A percentile compares a stretch with the other conserved stretches of the same genome.
Conservation (phyloP, 1,140 invertebrate species). For the Geopemphigus sp. region DNA sequence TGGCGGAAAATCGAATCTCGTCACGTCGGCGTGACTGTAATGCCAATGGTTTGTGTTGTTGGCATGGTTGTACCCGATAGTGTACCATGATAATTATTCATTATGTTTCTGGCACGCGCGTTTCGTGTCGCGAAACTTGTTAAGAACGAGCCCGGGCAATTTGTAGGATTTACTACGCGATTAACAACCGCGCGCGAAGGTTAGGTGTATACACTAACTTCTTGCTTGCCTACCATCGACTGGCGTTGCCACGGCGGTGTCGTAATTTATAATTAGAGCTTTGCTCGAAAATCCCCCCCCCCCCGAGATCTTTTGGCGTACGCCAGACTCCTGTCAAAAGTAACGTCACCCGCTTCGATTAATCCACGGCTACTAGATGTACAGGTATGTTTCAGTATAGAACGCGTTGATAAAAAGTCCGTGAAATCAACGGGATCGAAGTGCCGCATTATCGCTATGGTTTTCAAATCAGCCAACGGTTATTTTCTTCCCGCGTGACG, state of each 20-base stretch:
- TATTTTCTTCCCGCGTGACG: no score
- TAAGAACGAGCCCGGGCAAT: not conserved
- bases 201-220: not conserved
- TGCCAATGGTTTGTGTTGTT: no score
- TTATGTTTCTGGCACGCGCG: not conserved
- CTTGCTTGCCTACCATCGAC: no score
- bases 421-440: no score
- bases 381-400: no score
- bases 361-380: not conserved
- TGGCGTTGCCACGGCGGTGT: no score
- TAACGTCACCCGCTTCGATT: slow-evolving; percentile 3
- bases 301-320: not conserved
- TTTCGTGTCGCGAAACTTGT: not conserved
- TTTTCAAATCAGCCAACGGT: no score
- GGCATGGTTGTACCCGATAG: no score
- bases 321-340: slow-evolving; percentile 8
- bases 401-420: no score
- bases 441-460: no score
- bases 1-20: no score
- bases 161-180: not conserved
- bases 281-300: not conserved
- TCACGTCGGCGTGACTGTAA: no score
- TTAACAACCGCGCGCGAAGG: not conserved
- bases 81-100: slow-evolving; percentile 1
- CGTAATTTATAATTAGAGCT: slow-evolving; percentile 1